Percentiles rank a stretch among this genome's conserved stretches.
These are phyloP conservation scores for Xyrauchen texanus DNA, from an alignment of 2,113 vertebrate species.

Conservation along the genomic window DNA sequence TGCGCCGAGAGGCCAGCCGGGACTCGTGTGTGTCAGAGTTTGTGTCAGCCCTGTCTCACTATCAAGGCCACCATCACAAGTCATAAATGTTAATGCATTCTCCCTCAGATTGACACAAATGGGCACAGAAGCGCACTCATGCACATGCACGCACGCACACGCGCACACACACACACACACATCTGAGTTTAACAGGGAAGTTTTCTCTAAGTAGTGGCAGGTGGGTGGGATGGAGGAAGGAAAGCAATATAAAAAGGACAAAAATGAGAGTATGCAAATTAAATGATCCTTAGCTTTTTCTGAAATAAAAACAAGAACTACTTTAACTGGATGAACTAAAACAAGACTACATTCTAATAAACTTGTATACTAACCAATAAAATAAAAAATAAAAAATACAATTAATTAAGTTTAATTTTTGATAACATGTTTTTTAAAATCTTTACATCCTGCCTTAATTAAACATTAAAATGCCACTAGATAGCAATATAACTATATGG, in stretches of 20 bases:
- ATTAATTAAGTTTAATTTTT: too few relatives aligned
- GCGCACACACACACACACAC: slow-evolving; percentile 14
- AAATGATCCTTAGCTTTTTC: slow-evolving; percentile 6
- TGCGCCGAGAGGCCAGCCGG: slow-evolving; percentile 43
- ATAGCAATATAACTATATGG: too few relatives aligned
- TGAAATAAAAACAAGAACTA: too few relatives aligned
- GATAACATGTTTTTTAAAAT: too few relatives aligned
- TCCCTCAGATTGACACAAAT: slow-evolving; percentile 49
- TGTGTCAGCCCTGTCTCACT: slow-evolving; percentile 53
- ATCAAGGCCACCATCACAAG: slow-evolving; percentile 59
- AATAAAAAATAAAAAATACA: too few relatives aligned
- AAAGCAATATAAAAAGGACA: slow-evolving; percentile 5
- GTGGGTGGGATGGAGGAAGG: slow-evolving; percentile 39
- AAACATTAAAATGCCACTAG: too few relatives aligned
- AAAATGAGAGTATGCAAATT: slow-evolving; percentile 3
- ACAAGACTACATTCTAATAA: too few relatives aligned
- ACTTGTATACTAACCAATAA: too few relatives aligned
- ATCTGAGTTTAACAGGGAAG: slow-evolving; percentile 38
- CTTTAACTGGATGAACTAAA: too few relatives aligned
- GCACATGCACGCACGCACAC: slow-evolving; percentile 13
- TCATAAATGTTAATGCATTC: slow-evolving; percentile 61
- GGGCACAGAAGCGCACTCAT: neutral
- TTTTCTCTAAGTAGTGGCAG: slow-evolving; percentile 40
- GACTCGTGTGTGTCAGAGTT: slow-evolving; percentile 43
- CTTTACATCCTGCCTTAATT: too few relatives aligned